Evolutionary conservation across 1,140 invertebrate genomes (phyloP).

Genomic region (Megathymus violae): DNA sequence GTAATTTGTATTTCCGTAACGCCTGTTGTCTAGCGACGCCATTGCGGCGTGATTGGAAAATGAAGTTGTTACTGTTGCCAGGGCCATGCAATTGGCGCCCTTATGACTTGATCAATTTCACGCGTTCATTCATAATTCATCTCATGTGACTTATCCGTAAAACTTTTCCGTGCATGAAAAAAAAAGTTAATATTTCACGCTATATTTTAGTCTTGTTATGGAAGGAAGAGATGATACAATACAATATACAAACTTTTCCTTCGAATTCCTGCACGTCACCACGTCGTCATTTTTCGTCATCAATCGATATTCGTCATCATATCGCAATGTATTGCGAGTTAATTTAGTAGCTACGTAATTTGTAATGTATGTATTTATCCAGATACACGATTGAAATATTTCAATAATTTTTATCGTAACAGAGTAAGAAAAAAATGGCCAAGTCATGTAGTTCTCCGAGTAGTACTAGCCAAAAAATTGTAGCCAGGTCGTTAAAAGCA

Average conservation of each 20-base stretch:
- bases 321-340: too few species aligned
- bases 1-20: slow-evolving; percentile 21
- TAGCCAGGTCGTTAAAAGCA: too few species aligned
- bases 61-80: too few species aligned
- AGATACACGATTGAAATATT: too few species aligned
- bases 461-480: too few species aligned
- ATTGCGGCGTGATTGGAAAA: slow-evolving; percentile 28
- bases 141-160: slow-evolving; percentile 7
- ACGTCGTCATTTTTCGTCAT: neutral
- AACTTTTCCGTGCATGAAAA: slow-evolving; percentile 1
- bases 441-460: too few species aligned
- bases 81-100: slow-evolving; percentile 8
- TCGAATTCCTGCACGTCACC: neutral
- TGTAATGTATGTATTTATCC: too few species aligned
- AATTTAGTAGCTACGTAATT: too few species aligned
- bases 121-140: neutral
- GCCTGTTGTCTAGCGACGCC: slow-evolving; percentile 26
- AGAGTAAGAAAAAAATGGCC: too few species aligned
- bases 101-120: slow-evolving; percentile 22
- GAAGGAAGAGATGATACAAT: too few species aligned
- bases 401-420: too few species aligned
- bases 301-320: neutral
- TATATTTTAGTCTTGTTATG: neutral
- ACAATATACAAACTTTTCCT: too few species aligned
- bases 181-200: slow-evolving; percentile 21